Conservation (phyloP, 2,888 invertebrate genomes). For the Drepana falcataria region DNA sequence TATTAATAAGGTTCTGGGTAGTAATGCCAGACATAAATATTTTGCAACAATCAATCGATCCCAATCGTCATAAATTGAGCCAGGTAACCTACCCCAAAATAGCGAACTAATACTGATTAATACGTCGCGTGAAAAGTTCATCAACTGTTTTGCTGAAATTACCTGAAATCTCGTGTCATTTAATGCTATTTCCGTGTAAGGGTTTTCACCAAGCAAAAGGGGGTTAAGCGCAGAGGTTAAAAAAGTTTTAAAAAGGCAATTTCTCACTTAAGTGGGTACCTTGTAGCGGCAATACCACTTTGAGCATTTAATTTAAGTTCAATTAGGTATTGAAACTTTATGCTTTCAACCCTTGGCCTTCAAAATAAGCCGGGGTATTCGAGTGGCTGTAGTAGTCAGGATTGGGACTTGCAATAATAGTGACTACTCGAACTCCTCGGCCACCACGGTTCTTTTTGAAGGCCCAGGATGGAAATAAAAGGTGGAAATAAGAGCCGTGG, state of each 20-base stretch:
- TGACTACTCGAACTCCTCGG: no score
- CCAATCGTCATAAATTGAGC: slow-evolving; percentile 1
- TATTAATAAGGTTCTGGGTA: no score
- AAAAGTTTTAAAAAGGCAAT: neutral
- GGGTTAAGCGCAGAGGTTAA: neutral
- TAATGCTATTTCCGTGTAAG: neutral
- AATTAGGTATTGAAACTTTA: no score
- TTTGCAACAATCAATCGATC: neutral
- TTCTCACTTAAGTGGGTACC: neutral
- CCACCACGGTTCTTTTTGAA: no score
- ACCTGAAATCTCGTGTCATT: neutral
- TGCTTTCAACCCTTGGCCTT: no score
- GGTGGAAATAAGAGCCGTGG: no score
- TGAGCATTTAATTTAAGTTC: neutral
- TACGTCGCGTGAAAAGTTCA: neutral
- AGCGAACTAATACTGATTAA: neutral
- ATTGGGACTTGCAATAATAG: no score
- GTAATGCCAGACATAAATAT: neutral
- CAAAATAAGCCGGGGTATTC: no score
- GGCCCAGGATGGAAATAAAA: no score
- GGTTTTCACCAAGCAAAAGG: neutral
- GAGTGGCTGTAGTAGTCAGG: no score
- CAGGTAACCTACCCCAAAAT: neutral
- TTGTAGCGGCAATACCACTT: neutral
- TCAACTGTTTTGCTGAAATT: neutral